Evolutionary conservation across 2,797 vertebrate species (phyloP).

Genomic region (Sebastes alutus): DNA sequence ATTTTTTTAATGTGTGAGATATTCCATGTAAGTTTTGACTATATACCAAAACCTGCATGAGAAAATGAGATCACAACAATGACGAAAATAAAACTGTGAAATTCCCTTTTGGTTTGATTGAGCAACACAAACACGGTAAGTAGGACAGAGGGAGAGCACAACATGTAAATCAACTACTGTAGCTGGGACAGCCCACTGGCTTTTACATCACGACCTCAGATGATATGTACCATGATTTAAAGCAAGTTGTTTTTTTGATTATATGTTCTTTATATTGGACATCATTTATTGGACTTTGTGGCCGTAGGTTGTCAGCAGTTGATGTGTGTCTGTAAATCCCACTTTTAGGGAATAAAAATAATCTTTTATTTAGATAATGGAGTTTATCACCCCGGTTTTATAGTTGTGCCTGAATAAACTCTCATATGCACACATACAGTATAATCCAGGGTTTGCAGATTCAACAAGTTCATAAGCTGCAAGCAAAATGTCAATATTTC

Average conservation of each 20-base stretch:
- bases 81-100: background rate
- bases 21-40: background rate
- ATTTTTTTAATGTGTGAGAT: background rate
- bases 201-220: background rate
- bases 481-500: background rate
- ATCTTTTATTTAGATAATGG: background rate
- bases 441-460: background rate
- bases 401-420: background rate
- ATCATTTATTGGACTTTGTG: background rate
- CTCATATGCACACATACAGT: background rate
- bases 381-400: background rate
- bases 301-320: background rate
- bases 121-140: slow-evolving; percentile 12
- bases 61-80: background rate
- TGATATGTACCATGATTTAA: background rate
- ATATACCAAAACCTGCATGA: background rate
- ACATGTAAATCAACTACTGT: background rate
- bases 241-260: background rate
- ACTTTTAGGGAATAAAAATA: background rate
- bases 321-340: background rate
- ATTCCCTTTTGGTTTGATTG: slow-evolving; percentile 21
- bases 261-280: background rate
- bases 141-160: background rate
- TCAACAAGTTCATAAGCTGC: background rate
- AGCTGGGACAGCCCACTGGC: background rate